These are phyloP conservation scores for Hippolais icterina DNA, from an alignment of 2,113 vertebrate species.

Conservation along the genomic window DNA sequence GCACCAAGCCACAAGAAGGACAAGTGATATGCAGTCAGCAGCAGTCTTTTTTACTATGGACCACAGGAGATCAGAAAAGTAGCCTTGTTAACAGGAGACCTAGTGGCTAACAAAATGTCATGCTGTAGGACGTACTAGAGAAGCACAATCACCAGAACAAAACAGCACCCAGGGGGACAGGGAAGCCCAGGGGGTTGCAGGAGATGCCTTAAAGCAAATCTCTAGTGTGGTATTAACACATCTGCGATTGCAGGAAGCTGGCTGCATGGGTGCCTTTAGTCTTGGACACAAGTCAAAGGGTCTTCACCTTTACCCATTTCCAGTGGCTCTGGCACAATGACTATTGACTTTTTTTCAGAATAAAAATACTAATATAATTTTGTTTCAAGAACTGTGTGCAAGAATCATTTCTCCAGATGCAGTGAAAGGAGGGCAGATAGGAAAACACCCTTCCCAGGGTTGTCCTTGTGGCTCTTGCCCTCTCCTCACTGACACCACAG, in stretches of 20 bases:
- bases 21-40: neutral
- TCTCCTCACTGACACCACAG: neutral
- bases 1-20: neutral
- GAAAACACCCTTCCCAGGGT: neutral
- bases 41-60: conserved; percentile 66
- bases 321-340: neutral
- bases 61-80: conserved; percentile 60
- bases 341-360: neutral
- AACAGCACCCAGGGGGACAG: conserved; percentile 8
- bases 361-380: neutral
- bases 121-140: conserved; percentile 70
- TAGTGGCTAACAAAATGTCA: conserved; percentile 65
- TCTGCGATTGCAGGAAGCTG: neutral
- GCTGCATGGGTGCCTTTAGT: neutral
- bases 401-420: conserved; percentile 26
- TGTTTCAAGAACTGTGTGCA: conserved; percentile 10
- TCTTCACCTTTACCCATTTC: neutral
- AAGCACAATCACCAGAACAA: conserved; percentile 72
- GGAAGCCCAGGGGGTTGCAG: neutral
- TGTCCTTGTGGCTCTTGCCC: neutral
- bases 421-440: conserved; percentile 31
- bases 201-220: neutral
- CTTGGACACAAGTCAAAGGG: neutral
- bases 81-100: conserved; percentile 63
- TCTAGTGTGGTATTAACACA: neutral